phyloP scores from a whole-genome alignment of 2,888 invertebrate genomes.

The Fabriciana adippe region DNA sequence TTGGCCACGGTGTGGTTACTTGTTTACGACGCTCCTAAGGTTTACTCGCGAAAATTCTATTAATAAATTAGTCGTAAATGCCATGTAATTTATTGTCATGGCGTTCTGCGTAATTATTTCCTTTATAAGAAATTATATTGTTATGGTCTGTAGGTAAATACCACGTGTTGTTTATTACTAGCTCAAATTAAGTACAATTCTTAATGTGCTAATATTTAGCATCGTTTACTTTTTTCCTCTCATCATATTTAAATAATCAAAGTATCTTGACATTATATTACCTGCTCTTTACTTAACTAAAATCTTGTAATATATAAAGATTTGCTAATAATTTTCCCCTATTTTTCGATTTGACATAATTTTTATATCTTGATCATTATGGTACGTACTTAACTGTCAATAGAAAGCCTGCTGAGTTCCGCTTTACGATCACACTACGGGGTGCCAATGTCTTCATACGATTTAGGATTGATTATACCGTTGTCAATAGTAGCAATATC shows the following conservation, averaged over 20 bases:
- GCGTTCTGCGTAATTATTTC: slow-evolving; percentile 75
- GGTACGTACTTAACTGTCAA: slow-evolving; percentile 29
- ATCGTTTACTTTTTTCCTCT: neutral
- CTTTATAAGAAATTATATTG: slow-evolving; percentile 73
- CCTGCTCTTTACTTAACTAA: neutral
- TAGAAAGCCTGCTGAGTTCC: slow-evolving; percentile 59
- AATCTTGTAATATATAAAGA: neutral
- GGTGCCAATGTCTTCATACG: slow-evolving; percentile 73
- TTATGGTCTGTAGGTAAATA: slow-evolving; percentile 47
- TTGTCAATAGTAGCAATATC: slow-evolving; percentile 16
- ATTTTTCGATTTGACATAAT: slow-evolving; percentile 9
- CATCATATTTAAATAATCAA: neutral
- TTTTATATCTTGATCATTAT: slow-evolving; percentile 30
- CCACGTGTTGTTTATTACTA: slow-evolving; percentile 43
- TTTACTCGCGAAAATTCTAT: slow-evolving; percentile 80
- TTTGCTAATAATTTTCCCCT: slow-evolving; percentile 3
- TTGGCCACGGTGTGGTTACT: slow-evolving; percentile 73
- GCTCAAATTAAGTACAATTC: neutral
- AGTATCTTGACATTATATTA: neutral
- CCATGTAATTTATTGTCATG: slow-evolving; percentile 74
- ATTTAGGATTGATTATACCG: slow-evolving; percentile 38
- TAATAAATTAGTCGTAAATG: slow-evolving; percentile 81
- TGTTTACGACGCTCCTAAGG: slow-evolving; percentile 78
- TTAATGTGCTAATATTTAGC: neutral
- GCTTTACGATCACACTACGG: slow-evolving; percentile 62